These are phyloP conservation scores for Phrynocephalus versicolor DNA, from an alignment of 2,113 vertebrate genomes.

Conservation along the genomic window DNA sequence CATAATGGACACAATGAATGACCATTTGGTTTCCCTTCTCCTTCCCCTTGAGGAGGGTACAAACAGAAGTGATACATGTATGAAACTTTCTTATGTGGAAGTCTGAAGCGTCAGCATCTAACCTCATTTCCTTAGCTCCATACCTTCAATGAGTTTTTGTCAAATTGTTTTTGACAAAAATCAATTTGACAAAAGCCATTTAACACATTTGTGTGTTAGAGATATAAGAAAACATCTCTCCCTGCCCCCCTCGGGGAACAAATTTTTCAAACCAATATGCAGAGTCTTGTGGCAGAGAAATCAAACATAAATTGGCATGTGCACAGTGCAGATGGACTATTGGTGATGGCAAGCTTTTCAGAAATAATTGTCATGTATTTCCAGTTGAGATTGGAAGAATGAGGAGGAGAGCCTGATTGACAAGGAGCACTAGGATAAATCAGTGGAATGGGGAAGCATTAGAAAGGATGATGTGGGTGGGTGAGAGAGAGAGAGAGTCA, in stretches of 20 bases:
- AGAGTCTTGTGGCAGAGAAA: neutral
- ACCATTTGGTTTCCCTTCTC: neutral
- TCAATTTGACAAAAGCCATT: too few species aligned
- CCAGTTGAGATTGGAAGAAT: neutral
- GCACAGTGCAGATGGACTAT: neutral
- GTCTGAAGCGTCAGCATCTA: neutral
- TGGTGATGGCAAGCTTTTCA: neutral
- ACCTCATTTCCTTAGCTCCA: neutral
- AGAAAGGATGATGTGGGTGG: neutral
- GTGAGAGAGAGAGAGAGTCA: neutral
- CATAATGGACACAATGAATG: neutral
- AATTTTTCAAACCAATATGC: slow-evolving; percentile 9
- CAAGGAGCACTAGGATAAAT: neutral
- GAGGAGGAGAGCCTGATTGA: neutral
- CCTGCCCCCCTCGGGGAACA: neutral
- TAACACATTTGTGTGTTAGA: neutral
- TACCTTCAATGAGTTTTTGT: neutral
- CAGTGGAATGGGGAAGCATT: neutral
- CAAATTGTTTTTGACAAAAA: neutral
- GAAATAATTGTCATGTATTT: slow-evolving; percentile 10
- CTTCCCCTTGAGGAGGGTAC: neutral
- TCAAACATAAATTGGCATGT: neutral
- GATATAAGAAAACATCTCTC: neutral
- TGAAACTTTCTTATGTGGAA: neutral
- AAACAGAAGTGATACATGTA: neutral